These are phyloP conservation scores for Drosophila serrata DNA, from an alignment of 1,140 invertebrate genomes.

Conservation along the genomic window DNA sequence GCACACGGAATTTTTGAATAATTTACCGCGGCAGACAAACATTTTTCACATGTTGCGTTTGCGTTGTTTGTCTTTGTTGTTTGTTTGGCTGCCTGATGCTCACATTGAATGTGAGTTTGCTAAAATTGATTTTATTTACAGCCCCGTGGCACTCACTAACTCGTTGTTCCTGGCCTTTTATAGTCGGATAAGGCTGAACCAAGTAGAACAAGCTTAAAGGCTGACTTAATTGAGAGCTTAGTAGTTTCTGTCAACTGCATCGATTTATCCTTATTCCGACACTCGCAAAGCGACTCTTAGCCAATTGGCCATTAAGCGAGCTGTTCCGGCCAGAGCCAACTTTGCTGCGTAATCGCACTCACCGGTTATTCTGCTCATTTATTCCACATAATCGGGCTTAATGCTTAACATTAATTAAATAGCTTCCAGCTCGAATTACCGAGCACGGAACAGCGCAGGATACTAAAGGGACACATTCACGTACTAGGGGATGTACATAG, in stretches of 20 bases:
- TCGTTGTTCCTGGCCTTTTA: background rate
- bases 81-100: conserved; percentile 26
- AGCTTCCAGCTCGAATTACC: conserved; percentile 28
- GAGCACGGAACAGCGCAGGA: conserved; percentile 14
- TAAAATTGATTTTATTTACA: conserved; percentile 34
- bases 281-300: conserved; percentile 12
- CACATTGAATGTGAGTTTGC: conserved; percentile 26
- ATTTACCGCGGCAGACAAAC: conserved; percentile 11
- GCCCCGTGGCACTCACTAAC: background rate
- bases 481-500: background rate
- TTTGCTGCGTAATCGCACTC: conserved; percentile 20
- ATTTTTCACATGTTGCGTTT: conserved; percentile 47
- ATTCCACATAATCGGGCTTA: conserved; percentile 55
- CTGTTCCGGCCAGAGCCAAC: conserved; percentile 5
- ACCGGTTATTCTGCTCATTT: conserved; percentile 17
- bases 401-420: conserved; percentile 71
- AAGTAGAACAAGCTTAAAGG: background rate
- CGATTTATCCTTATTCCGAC: conserved; percentile 12
- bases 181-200: background rate
- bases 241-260: conserved; percentile 5
- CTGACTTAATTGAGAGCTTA: background rate
- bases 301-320: conserved; percentile 26
- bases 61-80: conserved; percentile 25
- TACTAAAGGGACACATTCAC: background rate
- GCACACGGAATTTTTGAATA: conserved; percentile 30